Conservation (phyloP, 2,888 invertebrate species). For the Chaetoderma sp. region DNA sequence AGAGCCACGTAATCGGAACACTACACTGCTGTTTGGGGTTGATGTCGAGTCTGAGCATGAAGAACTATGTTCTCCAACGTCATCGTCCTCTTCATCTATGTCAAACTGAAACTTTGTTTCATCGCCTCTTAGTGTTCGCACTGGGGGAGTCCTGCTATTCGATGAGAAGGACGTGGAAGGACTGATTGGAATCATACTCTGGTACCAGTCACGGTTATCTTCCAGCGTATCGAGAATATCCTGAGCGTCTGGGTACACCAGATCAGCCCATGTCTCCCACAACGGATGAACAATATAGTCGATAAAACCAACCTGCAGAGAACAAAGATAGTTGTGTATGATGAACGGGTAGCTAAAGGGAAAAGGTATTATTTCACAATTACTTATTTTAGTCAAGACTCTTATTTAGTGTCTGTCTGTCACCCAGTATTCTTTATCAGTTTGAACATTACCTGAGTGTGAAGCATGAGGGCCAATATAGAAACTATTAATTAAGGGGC, state of each 20-base stretch:
- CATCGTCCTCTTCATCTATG: conserved; percentile 52
- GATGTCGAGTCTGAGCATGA: no score
- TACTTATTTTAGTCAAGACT: neutral
- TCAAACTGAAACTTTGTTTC: conserved; percentile 43
- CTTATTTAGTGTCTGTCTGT: no score
- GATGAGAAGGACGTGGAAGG: conserved; percentile 72
- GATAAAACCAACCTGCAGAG: conserved; percentile 90
- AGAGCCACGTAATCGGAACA: no score
- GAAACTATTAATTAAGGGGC: no score
- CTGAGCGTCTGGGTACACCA: conserved; percentile 99
- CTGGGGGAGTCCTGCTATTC: conserved; percentile 27
- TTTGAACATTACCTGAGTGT: no score
- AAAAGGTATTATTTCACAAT: neutral
- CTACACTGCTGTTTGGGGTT: no score
- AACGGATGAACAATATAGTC: conserved; percentile 99
- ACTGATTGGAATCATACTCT: conserved; percentile 90
- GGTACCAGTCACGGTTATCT: conserved; percentile 98
- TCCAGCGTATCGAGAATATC: conserved; percentile 97
- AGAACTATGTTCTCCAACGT: no score
- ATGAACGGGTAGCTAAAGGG: neutral
- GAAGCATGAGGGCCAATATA: no score
- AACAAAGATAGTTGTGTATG: conserved; percentile 5
- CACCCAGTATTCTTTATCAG: no score
- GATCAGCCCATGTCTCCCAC: conserved; percentile 99
- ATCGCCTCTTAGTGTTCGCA: conserved; percentile 38